Base-by-base conservation (phyloP, 1,140 invertebrate species). In the Hesperophylax magnus region DNA sequence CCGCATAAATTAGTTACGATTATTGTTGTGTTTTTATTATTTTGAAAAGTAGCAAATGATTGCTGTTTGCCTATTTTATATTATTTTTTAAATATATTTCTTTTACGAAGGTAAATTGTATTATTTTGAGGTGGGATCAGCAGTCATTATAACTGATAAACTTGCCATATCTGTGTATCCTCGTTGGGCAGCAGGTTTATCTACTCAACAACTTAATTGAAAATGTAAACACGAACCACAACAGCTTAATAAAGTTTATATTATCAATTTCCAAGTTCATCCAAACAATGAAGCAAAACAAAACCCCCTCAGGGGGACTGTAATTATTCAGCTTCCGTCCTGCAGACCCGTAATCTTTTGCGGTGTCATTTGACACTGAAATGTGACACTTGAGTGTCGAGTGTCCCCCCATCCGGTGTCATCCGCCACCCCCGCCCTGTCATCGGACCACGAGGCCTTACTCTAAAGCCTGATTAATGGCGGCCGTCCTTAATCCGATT, bases 311-410 rank as follows among this genome's bases (percentile, higher is more conserved):
- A 53, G 69, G 47, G 18, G 15, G 47, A 0, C 47, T 20, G 47
- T 72, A 72, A 72, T 72, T 72, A 72, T 72, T 72, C 69, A 52
- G 69, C 69, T 47, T 53, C 6, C 69, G 69, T 72, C 39, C 69
- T 72, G 39, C 69, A 72, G 53, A 53, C 69, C 47, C 69, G 69
- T 72, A 72, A 72, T 72, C 69, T 72, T 72, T 72, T 24, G 69
- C 69, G 69, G 69, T 72, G 69, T 72, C 69, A 72, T 72, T 72
- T 72, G 69, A 72, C 63, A 67, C 63, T 67, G 63, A 67, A 67
- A 67, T 67, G 63, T 67, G 63, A 67, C 69, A 72, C 69, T 54
- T 24, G 69, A 54, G 69, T 72, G 65, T 52, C 31, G 56, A 58
- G 56, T 58, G 56, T 58, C 56, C 58, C 58, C 58, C 1, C 61